Base-by-base conservation (phyloP, 1,140 invertebrate species). In the Halyomorpha halys region DNA sequence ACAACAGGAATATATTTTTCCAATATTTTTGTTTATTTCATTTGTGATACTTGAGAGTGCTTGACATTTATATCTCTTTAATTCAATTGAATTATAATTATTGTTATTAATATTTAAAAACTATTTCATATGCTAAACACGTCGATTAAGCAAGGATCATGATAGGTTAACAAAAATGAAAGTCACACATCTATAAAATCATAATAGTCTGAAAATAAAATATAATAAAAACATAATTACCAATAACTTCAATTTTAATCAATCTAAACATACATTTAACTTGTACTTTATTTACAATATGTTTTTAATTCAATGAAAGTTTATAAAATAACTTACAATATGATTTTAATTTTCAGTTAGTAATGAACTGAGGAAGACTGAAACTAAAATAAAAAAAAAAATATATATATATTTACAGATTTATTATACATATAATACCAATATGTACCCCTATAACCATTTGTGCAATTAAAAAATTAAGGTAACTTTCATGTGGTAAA, bases 401-500 rank as follows among this genome's bases (percentile, higher is more conserved):
- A 49, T 49, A 39, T 39, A 39, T 39, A 39, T 39, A 39, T 39
- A 39, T 39, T 39, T 39, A 39, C 34, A 39, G 34, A 39, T 39
- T 39, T 39, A 39, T 11, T 39, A 39, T 39, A 39, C 34, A 39
- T 39, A 19, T 49, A 49, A 49, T 21, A 49, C n/a, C 47, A 11
- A 63, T 25, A 63, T 63, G 62, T 63, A 63, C 62, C 62, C 62
- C 62, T 49, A 63, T 47, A 63, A 63, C 62, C 62, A 54, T 63
- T 63, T 63, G 62, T 63, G 62, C 62, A 63, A 25, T 63, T 49
- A 25, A 39, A 49, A 30, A 63, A 49, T 21, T 47, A 63, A 63
- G 62, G 62, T 63, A 63, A 63, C 62, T 63, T 63, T 63, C 62
- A 63, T 63, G 62, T 63, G 62, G 62, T 63, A 63, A 63, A 63